Conservation (phyloP, 1,140 invertebrate genomes). For the Drosophila arizonae region DNA sequence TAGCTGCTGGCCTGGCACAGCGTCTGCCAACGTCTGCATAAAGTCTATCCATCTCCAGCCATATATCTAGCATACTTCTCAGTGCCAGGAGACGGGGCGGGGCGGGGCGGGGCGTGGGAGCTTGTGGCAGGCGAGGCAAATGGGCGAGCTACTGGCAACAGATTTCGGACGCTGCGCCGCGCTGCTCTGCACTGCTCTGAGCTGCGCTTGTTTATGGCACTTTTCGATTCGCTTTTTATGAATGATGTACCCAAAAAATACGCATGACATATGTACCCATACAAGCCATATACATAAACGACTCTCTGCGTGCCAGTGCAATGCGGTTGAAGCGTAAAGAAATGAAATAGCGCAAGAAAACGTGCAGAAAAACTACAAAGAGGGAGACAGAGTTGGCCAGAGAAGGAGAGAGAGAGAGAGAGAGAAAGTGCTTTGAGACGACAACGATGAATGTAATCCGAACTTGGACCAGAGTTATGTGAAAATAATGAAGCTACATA, state of each 20-base stretch:
- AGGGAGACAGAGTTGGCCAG: neutral
- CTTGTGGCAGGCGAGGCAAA: neutral
- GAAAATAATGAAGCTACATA: constrained; percentile 61
- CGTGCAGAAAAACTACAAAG: constrained; percentile 6
- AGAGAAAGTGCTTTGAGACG: constrained; percentile 2
- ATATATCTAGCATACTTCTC: neutral
- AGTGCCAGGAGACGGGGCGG: too few species aligned
- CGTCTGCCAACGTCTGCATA: constrained; percentile 17
- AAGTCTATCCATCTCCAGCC: constrained; percentile 51
- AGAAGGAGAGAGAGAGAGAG: too few species aligned
- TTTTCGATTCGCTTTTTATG: constrained; percentile 22
- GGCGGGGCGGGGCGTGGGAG: too few species aligned
- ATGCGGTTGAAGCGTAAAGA: constrained; percentile 10
- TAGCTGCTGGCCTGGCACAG: neutral
- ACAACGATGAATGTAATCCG: neutral
- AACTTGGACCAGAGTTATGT: constrained; percentile 41
- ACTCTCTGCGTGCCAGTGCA: constrained; percentile 14
- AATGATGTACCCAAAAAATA: constrained; percentile 11
- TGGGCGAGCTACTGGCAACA: constrained; percentile 26
- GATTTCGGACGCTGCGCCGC: constrained; percentile 20
- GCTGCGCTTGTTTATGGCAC: constrained; percentile 27
- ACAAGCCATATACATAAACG: neutral
- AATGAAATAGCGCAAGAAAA: constrained; percentile 26
- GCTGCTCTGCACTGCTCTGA: neutral
- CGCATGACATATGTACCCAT: constrained; percentile 13